Conservation (phyloP, 2,888 invertebrate genomes). For the Glomeris marginata region DNA sequence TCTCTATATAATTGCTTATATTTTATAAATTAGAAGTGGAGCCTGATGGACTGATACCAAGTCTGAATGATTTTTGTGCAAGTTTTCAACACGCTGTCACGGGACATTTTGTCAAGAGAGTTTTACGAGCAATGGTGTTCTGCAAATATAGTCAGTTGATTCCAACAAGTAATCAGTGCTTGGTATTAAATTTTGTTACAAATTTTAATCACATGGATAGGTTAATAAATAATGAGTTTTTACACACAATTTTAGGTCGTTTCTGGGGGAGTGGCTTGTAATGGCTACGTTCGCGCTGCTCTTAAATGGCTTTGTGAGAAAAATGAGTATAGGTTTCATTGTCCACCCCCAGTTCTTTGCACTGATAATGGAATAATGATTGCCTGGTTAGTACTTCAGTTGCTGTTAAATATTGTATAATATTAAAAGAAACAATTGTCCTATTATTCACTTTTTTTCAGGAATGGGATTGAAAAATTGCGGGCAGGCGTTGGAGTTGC, state of each 20-base stretch:
- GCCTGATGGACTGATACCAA: conserved; percentile 56
- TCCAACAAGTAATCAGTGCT: conserved; percentile 39
- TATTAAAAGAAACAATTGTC: conserved; percentile 1
- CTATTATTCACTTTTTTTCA: conserved; percentile 17
- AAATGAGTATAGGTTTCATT: conserved; percentile 41
- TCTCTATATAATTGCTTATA: conserved; percentile 2
- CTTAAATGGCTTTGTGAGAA: conserved; percentile 50
- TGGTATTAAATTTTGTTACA: conserved; percentile 33
- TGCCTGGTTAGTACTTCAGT: conserved; percentile 47
- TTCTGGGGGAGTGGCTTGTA: conserved; percentile 94
- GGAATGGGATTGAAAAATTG: conserved; percentile 78
- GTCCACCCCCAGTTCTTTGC: conserved; percentile 72
- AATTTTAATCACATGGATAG: not conserved
- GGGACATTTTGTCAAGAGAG: conserved; percentile 62
- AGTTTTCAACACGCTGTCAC: conserved; percentile 57
- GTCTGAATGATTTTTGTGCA: conserved; percentile 67
- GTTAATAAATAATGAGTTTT: not conserved
- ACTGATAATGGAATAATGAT: conserved; percentile 99
- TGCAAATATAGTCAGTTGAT: conserved; percentile 45
- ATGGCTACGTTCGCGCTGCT: conserved; percentile 58
- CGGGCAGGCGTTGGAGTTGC: conserved; percentile 35
- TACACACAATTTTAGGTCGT: conserved; percentile 44
- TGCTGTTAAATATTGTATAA: no score
- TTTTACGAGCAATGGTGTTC: conserved; percentile 69
- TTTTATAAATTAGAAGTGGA: conserved; percentile 32